Evolutionary conservation across 1,140 invertebrate species (phyloP).

Genomic region (Sycophila sp.): DNA sequence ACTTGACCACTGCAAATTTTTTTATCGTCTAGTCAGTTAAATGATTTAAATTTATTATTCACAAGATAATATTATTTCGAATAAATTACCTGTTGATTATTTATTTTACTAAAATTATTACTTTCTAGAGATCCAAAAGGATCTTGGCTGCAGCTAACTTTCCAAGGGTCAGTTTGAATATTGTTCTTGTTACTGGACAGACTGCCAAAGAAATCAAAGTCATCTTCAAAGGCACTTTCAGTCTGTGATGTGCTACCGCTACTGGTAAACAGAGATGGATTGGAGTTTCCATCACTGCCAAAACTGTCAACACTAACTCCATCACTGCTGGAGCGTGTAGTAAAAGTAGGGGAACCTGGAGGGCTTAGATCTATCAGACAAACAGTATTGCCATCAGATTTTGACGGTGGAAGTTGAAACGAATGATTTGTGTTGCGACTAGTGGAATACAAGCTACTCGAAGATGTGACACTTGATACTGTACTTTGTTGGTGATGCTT

Average conservation of each 20-base stretch:
- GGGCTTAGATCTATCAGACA: constrained; percentile 66
- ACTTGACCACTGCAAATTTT: constrained; percentile 23
- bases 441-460: not conserved
- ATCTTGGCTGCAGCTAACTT: constrained; percentile 49
- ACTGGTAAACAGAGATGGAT: constrained; percentile 67
- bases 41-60: not conserved
- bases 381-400: constrained; percentile 28
- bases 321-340: constrained; percentile 77
- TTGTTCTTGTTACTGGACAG: constrained; percentile 45
- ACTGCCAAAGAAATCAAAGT: constrained; percentile 72
- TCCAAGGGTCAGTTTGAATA: constrained; percentile 56
- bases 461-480: constrained; percentile 5
- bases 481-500: constrained; percentile 34
- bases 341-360: constrained; percentile 77
- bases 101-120: constrained; percentile 18
- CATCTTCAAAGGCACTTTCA: constrained; percentile 81
- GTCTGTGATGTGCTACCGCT: constrained; percentile 77
- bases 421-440: constrained; percentile 8
- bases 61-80: not conserved
- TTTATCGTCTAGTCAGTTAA: not conserved
- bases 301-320: constrained; percentile 79
- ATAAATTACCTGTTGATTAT: constrained; percentile 25
- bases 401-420: constrained; percentile 8
- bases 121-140: constrained; percentile 53
- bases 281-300: constrained; percentile 75